A percentile compares a stretch with the other conserved stretches of the same genome.
These are phyloP conservation scores for Potamarius usumacintae DNA, from an alignment of 2,113 vertebrate species.

Conservation along the genomic window DNA sequence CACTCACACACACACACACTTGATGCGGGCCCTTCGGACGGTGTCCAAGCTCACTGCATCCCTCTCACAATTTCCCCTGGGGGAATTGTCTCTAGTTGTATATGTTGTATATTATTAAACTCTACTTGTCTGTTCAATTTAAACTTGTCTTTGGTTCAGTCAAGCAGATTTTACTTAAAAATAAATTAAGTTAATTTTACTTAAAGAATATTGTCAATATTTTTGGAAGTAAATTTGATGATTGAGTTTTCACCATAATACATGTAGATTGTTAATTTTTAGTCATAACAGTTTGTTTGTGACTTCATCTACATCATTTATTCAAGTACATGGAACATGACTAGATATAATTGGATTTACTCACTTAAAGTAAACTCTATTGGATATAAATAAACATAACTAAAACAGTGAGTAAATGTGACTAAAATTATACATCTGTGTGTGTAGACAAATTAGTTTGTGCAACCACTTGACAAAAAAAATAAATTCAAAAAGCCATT, in stretches of 20 bases:
- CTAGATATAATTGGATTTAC: not conserved
- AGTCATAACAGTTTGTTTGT: not conserved
- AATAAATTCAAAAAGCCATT: not conserved
- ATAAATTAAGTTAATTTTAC: not conserved
- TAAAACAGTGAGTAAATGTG: not conserved
- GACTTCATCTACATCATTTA: not conserved
- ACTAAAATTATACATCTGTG: not conserved
- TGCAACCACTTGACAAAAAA: not conserved
- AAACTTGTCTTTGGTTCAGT: not conserved
- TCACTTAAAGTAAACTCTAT: not conserved
- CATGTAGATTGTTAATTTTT: not conserved
- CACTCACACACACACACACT: too few species aligned
- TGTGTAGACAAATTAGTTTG: not conserved
- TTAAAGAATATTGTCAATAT: not conserved
- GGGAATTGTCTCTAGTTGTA: too few species aligned
- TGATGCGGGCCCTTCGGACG: too few species aligned
- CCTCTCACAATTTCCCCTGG: too few species aligned
- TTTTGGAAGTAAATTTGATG: not conserved
- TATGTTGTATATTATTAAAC: not conserved
- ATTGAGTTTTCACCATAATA: not conserved
- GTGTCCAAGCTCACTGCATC: too few species aligned
- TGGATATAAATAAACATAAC: not conserved
- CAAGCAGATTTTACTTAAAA: not conserved
- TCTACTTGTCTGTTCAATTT: not conserved
- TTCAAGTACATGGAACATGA: not conserved